Conservation (phyloP, 2,888 invertebrate genomes). For the Pachymerium ferrugineum region DNA sequence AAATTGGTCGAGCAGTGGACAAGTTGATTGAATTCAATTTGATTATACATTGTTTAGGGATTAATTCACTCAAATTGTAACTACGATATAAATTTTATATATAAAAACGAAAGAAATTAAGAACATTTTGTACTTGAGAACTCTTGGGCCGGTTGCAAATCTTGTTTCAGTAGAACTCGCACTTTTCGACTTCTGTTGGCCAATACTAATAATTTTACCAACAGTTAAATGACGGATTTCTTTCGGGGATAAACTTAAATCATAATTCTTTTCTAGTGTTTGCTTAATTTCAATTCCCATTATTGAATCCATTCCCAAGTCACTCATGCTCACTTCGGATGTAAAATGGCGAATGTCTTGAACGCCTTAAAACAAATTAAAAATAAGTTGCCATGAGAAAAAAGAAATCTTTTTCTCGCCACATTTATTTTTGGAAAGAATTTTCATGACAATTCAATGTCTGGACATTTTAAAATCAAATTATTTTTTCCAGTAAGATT, state of each 20-base stretch:
- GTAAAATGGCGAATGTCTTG: constrained; percentile 62
- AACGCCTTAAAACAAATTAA: constrained; percentile 27
- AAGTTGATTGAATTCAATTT: constrained; percentile 50
- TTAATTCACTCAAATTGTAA: constrained; percentile 33
- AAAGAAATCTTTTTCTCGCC: too few species aligned
- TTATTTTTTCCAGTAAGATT: too few species aligned
- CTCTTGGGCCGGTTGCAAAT: not conserved
- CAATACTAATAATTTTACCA: constrained; percentile 58
- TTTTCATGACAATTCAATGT: too few species aligned
- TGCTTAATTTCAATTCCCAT: constrained; percentile 99
- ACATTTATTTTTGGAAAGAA: too few species aligned
- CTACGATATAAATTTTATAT: not conserved
- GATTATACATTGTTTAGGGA: constrained; percentile 51
- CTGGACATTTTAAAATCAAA: too few species aligned
- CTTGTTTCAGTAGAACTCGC: not conserved
- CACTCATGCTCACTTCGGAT: constrained; percentile 71
- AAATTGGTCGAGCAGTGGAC: constrained; percentile 45
- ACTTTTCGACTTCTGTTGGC: constrained; percentile 39
- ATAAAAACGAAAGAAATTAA: not conserved
- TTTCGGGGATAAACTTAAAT: constrained; percentile 80
- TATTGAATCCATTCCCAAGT: constrained; percentile 94
- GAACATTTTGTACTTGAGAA: not conserved
- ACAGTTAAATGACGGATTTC: constrained; percentile 83
- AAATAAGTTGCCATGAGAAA: constrained; percentile 31
- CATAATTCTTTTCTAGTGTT: constrained; percentile 84